Evolutionary conservation across 2,797 vertebrate genomes (phyloP).

Genomic region (Cossypha dichroa): DNA sequence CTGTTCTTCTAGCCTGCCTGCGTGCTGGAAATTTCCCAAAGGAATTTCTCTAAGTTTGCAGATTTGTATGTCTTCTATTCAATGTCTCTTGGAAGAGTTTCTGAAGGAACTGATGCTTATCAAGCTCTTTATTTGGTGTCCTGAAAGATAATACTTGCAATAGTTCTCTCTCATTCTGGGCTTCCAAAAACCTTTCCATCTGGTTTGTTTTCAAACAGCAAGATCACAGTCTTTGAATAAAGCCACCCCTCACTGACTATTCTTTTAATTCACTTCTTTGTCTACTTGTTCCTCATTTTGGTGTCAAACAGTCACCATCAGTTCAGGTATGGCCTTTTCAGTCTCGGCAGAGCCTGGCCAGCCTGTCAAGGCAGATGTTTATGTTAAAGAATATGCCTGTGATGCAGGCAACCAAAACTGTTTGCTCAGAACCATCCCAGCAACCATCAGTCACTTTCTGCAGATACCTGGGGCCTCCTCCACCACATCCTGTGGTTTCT

Average conservation of each 20-base stretch:
- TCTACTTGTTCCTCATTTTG: not conserved
- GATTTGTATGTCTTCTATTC: not conserved
- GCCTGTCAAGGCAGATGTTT: not conserved
- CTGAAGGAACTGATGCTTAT: not conserved
- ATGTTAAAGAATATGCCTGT: not conserved
- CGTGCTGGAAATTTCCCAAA: not conserved
- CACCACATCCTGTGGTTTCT: not conserved
- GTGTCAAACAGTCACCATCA: not conserved
- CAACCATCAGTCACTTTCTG: not conserved
- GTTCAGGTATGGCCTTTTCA: not conserved
- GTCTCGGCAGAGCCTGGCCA: not conserved
- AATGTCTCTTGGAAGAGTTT: not conserved
- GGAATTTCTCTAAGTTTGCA: not conserved
- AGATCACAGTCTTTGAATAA: not conserved
- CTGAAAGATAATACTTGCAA: not conserved
- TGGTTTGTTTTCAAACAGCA: not conserved
- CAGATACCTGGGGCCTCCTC: not conserved
- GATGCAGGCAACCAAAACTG: not conserved
- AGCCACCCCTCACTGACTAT: not conserved
- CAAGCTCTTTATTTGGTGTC: not conserved
- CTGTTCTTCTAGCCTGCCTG: not conserved
- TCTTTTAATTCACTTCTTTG: not conserved
- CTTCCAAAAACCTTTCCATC: not conserved
- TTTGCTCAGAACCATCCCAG: not conserved
- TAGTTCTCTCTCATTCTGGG: not conserved